phyloP scores from a whole-genome alignment of 1,140 invertebrate genomes.

The Ceratoteleas bidentatus region DNA sequence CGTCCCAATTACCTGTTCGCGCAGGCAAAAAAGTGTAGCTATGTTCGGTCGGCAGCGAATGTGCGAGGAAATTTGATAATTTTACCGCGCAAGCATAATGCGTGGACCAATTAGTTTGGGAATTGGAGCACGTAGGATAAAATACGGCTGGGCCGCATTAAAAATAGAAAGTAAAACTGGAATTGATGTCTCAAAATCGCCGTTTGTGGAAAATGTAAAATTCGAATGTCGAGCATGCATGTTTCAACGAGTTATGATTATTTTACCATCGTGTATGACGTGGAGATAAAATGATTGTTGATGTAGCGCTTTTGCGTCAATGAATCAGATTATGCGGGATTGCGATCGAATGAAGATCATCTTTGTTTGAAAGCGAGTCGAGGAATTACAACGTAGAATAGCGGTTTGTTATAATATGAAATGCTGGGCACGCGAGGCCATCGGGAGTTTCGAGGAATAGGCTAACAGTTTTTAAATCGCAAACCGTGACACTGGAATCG shows the following conservation, averaged over 20 bases:
- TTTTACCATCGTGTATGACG: not conserved
- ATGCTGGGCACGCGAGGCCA: slow-evolving; percentile 31
- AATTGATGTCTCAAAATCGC: not conserved
- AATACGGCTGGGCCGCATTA: slow-evolving; percentile 1
- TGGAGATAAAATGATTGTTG: slow-evolving; percentile 9
- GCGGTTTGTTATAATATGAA: slow-evolving; percentile 21
- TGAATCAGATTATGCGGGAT: slow-evolving; percentile 5
- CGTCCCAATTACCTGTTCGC: not conserved
- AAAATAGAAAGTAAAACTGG: slow-evolving; percentile 14
- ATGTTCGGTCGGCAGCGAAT: too few relatives aligned
- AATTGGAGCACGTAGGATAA: slow-evolving; percentile 25
- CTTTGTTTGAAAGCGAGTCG: slow-evolving; percentile 9
- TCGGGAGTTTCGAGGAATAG: slow-evolving; percentile 19
- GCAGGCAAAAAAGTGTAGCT: too few relatives aligned
- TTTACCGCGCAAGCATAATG: slow-evolving; percentile 12
- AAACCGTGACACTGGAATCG: slow-evolving; percentile 9
- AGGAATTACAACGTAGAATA: slow-evolving; percentile 12
- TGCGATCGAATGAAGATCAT: slow-evolving; percentile 6
- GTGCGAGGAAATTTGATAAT: slow-evolving; percentile 1
- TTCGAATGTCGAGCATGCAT: not conserved
- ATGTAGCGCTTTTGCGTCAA: slow-evolving; percentile 14
- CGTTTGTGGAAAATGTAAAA: not conserved
- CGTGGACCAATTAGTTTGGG: slow-evolving; percentile 33
- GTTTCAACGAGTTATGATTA: not conserved
- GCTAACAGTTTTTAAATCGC: slow-evolving; percentile 20